Percentiles rank a stretch among this genome's conserved stretches.
These are phyloP conservation scores for Pandemis cinnamomeana DNA, from an alignment of 2,888 invertebrate species.

Conservation along the genomic window DNA sequence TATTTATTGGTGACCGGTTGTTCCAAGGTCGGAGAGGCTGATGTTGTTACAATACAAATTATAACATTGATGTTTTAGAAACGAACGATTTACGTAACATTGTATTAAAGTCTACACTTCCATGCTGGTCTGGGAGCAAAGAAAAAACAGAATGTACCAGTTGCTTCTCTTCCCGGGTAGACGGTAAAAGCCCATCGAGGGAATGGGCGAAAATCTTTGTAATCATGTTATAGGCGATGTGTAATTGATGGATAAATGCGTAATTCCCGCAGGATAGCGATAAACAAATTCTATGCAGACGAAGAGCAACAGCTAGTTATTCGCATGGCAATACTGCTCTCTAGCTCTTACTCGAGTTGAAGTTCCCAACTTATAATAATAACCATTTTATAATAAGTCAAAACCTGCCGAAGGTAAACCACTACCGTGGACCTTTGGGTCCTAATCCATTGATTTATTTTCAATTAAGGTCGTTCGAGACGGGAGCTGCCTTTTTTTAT, in stretches of 20 bases:
- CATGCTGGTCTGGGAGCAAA: neutral
- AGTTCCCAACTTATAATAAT: neutral
- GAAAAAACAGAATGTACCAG: too few relatives aligned
- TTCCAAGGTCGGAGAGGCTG: neutral
- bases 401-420: neutral
- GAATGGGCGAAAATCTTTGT: too few relatives aligned
- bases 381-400: neutral
- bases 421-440: conserved; percentile 19
- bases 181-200: too few relatives aligned
- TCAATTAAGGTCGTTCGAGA: conserved; percentile 45
- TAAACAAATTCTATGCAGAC: too few relatives aligned
- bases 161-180: too few relatives aligned
- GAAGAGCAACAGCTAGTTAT: too few relatives aligned
- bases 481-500: conserved; percentile 36
- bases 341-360: neutral
- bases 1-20: conserved; percentile 12
- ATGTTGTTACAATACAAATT: neutral
- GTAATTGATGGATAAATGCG: too few relatives aligned
- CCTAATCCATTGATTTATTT: conserved; percentile 47
- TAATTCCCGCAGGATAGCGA: too few relatives aligned
- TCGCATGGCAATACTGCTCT: too few relatives aligned
- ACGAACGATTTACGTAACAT: neutral
- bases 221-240: too few relatives aligned
- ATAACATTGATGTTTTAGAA: neutral
- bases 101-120: neutral